Evolutionary conservation across 2,888 invertebrate species (phyloP).

Genomic region (Standfussiana lucernea): DNA sequence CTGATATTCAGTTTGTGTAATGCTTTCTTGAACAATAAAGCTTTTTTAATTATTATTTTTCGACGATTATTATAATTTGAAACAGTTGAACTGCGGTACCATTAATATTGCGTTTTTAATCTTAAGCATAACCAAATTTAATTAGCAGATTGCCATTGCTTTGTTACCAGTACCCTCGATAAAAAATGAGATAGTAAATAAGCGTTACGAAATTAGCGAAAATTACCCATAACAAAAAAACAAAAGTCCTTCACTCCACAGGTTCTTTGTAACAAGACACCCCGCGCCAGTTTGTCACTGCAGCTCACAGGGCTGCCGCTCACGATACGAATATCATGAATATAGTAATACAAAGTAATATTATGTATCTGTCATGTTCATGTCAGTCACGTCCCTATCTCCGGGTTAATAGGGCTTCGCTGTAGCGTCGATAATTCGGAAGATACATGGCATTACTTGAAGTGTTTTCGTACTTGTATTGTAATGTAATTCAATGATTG

Average conservation of each 20-base stretch:
- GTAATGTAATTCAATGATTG: slow-evolving; percentile 30
- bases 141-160: not conserved
- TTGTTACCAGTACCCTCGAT: not conserved
- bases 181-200: not conserved
- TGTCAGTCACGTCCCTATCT: slow-evolving; percentile 62
- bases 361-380: slow-evolving; percentile 51
- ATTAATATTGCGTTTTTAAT: not conserved
- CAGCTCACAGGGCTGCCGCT: slow-evolving; percentile 25
- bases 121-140: not conserved
- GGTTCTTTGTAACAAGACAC: slow-evolving; percentile 31
- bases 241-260: slow-evolving; percentile 3
- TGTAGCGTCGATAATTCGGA: slow-evolving; percentile 51
- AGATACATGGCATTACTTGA: slow-evolving; percentile 47
- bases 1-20: no score
- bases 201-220: not conserved
- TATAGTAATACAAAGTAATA: slow-evolving; percentile 48
- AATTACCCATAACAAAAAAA: slow-evolving; percentile 3
- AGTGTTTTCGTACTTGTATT: slow-evolving; percentile 21
- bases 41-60: no score
- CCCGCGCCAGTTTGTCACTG: slow-evolving; percentile 28
- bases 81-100: not conserved
- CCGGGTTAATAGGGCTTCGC: slow-evolving; percentile 30
- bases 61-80: not conserved
- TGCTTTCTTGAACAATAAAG: no score
- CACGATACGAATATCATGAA: slow-evolving; percentile 48